Conservation (phyloP, 2,113 vertebrate genomes). For the Gallinago undulata region DNA sequence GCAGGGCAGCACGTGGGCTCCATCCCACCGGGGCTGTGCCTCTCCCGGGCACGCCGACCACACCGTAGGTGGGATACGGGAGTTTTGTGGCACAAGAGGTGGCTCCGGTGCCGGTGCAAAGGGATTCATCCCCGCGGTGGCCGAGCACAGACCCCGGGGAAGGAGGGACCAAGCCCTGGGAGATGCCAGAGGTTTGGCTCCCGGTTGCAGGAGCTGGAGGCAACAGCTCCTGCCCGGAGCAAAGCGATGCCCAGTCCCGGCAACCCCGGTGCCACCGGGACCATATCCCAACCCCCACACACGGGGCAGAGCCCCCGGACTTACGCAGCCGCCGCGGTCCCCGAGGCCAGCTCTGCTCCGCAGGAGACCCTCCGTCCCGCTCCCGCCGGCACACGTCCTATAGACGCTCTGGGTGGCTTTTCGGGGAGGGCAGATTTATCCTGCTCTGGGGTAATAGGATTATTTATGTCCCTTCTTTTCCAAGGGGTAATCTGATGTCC, state of each 20-base stretch:
- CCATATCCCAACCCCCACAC: rapidly evolving
- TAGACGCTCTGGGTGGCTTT: neutral
- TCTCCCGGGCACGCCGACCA: neutral
- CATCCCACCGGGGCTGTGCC: rapidly evolving
- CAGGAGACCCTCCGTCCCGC: neutral
- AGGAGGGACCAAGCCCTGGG: rapidly evolving
- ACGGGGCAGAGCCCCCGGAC: neutral
- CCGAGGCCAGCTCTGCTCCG: neutral
- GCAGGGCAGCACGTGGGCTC: rapidly evolving
- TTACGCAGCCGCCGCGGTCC: neutral
- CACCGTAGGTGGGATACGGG: rapidly evolving
- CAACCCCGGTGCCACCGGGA: rapidly evolving
- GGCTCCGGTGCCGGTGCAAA: rapidly evolving
- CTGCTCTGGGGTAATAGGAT: conserved; percentile 72
- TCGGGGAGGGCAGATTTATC: conserved; percentile 76
- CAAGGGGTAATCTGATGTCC: conserved; percentile 43
- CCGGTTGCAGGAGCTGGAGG: rapidly evolving
- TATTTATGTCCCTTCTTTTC: conserved; percentile 74
- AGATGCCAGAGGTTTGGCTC: rapidly evolving
- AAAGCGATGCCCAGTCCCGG: rapidly evolving
- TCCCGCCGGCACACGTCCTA: neutral
- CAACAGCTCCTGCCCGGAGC: neutral
- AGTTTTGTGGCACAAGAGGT: rapidly evolving
- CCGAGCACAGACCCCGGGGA: rapidly evolving
- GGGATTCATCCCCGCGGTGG: too few relatives aligned